These are phyloP conservation scores for Callyntrura sp. DNA, from an alignment of 2,888 invertebrate genomes.

Conservation along the genomic window DNA sequence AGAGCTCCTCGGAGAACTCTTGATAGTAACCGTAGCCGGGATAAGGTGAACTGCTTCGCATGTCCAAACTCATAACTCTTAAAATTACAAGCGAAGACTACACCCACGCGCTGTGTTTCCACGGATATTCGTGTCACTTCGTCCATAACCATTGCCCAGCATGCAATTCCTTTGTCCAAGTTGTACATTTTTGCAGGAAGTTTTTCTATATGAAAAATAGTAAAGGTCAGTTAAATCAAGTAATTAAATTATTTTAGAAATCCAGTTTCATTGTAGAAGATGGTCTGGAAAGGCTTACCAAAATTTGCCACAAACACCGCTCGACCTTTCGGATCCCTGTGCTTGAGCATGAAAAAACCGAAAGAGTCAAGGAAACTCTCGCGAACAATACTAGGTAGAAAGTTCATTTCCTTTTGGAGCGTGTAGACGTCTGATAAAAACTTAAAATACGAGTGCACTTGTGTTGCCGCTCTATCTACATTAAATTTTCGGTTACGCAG, in stretches of 20 bases:
- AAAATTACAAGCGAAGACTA: not conserved
- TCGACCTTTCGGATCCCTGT: slow-evolving; percentile 4
- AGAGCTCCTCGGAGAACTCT: not conserved
- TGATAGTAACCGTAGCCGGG: not conserved
- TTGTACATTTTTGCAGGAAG: not conserved
- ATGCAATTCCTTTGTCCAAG: not conserved
- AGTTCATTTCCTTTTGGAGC: not conserved
- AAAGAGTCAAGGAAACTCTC: not conserved
- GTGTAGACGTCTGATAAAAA: not conserved
- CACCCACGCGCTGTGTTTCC: not conserved
- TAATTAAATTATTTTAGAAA: too few species aligned
- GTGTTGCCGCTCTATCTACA: not conserved
- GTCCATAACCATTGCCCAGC: not conserved
- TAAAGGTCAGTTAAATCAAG: too few species aligned
- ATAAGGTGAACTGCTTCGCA: not conserved
- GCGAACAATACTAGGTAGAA: not conserved
- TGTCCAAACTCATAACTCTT: not conserved
- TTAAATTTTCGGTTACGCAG: slow-evolving; percentile 18
- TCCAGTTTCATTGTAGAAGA: not conserved
- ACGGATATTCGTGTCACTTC: not conserved
- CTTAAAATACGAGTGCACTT: slow-evolving; percentile 1
- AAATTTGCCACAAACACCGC: not conserved
- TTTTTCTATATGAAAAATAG: not conserved
- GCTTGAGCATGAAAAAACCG: not conserved
- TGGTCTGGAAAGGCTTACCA: not conserved